A percentile compares a stretch with the other conserved stretches of the same genome.
phyloP scores from a whole-genome alignment of 2,797 vertebrate species.

The Crax fasciolata region DNA sequence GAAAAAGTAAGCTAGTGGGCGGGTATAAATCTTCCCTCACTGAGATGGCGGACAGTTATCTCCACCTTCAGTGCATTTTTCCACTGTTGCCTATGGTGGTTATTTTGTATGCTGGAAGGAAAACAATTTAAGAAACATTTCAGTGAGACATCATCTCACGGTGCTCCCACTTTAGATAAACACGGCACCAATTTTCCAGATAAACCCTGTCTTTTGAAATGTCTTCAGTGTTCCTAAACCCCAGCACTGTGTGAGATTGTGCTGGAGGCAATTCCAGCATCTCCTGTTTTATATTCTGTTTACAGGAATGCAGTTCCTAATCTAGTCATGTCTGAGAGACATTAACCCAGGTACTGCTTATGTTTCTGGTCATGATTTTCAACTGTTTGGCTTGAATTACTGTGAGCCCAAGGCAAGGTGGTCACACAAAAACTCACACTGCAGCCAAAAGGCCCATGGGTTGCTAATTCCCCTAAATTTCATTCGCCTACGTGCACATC shows the following conservation, averaged over 20 bases:
- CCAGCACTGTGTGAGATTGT: not conserved
- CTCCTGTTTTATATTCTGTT: not conserved
- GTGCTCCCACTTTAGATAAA: not conserved
- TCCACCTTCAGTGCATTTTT: not conserved
- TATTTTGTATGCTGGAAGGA: not conserved
- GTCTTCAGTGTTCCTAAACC: not conserved
- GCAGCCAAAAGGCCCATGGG: not conserved
- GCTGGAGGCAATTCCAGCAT: not conserved
- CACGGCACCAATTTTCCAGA: not conserved
- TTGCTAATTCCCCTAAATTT: slow-evolving; percentile 6
- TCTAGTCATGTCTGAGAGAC: not conserved
- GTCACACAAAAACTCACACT: not conserved
- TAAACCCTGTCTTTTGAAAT: not conserved
- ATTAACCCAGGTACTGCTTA: not conserved
- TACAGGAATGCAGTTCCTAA: not conserved
- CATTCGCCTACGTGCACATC: not conserved
- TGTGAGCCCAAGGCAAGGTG: not conserved
- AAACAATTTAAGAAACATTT: not conserved
- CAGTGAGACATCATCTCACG: not conserved
- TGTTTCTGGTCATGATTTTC: not conserved
- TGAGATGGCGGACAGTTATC: not conserved
- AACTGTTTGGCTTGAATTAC: not conserved
- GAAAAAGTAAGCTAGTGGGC: not conserved
- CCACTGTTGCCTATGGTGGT: fast-evolving
- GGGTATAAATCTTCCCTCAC: not conserved